A percentile compares a stretch with the other conserved stretches of the same genome.
These are phyloP conservation scores for Sparidentex hasta DNA, from an alignment of 2,797 vertebrate species.

Conservation along the genomic window DNA sequence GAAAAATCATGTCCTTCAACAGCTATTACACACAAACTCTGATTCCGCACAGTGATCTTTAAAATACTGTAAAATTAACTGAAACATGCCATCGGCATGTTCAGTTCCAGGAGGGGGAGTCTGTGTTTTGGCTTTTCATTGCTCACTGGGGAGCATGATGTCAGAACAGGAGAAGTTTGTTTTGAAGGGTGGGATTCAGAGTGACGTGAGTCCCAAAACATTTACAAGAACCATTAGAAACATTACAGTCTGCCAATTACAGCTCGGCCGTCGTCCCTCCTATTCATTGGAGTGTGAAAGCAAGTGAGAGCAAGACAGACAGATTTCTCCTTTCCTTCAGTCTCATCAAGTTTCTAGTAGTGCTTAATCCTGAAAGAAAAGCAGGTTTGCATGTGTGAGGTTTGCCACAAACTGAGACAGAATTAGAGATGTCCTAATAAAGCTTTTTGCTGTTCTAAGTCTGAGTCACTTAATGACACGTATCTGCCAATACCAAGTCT, in stretches of 20 bases:
- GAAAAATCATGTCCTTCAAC: not conserved
- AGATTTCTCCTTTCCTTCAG: conserved; percentile 24
- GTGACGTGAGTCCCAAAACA: conserved; percentile 82
- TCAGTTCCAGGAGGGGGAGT: conserved; percentile 35
- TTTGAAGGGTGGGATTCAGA: conserved; percentile 84
- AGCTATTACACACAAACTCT: not conserved
- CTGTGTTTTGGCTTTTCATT: conserved; percentile 43
- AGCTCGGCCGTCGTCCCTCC: conserved; percentile 56
- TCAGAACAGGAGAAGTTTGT: conserved; percentile 77
- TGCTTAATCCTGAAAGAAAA: conserved; percentile 10
- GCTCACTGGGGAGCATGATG: conserved; percentile 76
- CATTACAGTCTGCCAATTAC: conserved; percentile 64
- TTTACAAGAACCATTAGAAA: conserved; percentile 80
- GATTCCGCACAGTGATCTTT: not conserved
- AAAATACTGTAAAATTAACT: not conserved
- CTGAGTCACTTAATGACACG: conserved; percentile 16
- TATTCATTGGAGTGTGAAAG: conserved; percentile 31
- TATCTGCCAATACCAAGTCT: not conserved
- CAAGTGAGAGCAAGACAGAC: conserved; percentile 8
- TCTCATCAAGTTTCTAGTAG: conserved; percentile 38
- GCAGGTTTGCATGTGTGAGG: not conserved
- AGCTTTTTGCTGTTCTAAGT: not conserved
- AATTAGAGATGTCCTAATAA: not conserved
- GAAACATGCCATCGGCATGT: conserved; percentile 17
- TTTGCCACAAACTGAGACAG: conserved; percentile 11